phyloP scores from a whole-genome alignment of 64 coral and sea anemone species.

The Dendronephthya gigantea region DNA sequence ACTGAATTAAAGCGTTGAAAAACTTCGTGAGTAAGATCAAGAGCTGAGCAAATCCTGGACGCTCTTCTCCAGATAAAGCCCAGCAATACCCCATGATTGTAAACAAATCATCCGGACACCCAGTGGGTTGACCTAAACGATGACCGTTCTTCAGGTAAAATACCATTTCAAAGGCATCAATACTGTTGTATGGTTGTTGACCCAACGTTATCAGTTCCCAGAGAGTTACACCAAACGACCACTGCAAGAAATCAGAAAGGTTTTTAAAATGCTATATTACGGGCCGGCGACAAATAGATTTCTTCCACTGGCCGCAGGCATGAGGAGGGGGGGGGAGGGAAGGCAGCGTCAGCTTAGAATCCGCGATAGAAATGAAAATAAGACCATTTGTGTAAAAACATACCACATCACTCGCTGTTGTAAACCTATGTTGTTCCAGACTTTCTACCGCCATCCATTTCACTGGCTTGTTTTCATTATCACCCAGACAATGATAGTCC shows the following conservation, averaged over 20 bases:
- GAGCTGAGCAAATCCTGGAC: constrained; percentile 76
- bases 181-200: constrained; percentile 86
- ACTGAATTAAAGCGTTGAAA: constrained; percentile 81
- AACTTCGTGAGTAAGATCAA: constrained; percentile 83
- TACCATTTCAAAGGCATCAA: constrained; percentile 97
- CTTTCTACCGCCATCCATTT: constrained; percentile 99
- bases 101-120: constrained; percentile 93
- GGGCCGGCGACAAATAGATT: too few species aligned
- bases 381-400: background rate
- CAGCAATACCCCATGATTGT: constrained; percentile 91
- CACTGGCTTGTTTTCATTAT: constrained; percentile 88
- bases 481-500: constrained; percentile 85
- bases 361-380: too few species aligned
- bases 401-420: constrained; percentile 79
- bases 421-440: constrained; percentile 61
- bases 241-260: constrained; percentile 32
- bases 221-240: constrained; percentile 86
- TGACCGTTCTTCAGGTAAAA: constrained; percentile 94
- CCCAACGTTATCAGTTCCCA: constrained; percentile 94
- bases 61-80: constrained; percentile 88
- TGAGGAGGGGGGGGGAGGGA: too few species aligned
- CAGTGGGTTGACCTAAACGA: constrained; percentile 79
- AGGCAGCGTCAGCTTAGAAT: too few species aligned
- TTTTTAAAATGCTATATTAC: too few species aligned
- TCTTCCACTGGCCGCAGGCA: too few species aligned